Evolutionary conservation across 2,113 vertebrate genomes (phyloP), one percentile per base, ranked within the genome.

Genomic region (Triplophysa tibetana): DNA sequence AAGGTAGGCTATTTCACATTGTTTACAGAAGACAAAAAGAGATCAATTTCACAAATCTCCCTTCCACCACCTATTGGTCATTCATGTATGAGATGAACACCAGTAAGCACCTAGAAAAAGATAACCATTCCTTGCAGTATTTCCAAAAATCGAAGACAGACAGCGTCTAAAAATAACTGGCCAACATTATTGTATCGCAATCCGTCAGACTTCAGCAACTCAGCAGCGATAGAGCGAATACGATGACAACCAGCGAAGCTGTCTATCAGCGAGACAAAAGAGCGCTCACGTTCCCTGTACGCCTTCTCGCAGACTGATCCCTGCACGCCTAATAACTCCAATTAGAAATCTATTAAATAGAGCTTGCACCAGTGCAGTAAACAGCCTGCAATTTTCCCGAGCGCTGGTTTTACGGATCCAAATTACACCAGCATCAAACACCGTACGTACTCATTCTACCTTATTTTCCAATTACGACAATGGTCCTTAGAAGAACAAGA

Each of bases 41-140:
- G 23, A 82, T 13, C 21, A 14, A 61, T 63, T 48, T 50, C 8
- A 50, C 0, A 17, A 78, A 83, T 77, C 70, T 68, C 77, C 81
- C 60, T 85, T 80, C 33, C 26, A n/a, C 87, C 88, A 87, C 78
- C 85, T 87, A 74, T 72, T 84, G 80, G 79, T 68, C 66, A 83
- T 62, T 81, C 4, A 19, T 13, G 2, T 52, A 63, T 66, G 43
- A 68, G 29, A 61, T 23, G 19, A 4, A 58, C 21, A 1, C 21
- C 10, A 9, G 66, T 23, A 45, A 66, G 41, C 11, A 74, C 14
- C 61, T 58, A 33, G 21, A 21, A 60, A 38, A 48, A 66, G 61
- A 33, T 38, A 3, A 38, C 19, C 29, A 52, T 48, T 11, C 29
- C 16, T 26, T 58, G 52, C n/a, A 9, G 17, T 4, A 8, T 29